Conservation (phyloP, 1,140 invertebrate species). For the Lerema accius region DNA sequence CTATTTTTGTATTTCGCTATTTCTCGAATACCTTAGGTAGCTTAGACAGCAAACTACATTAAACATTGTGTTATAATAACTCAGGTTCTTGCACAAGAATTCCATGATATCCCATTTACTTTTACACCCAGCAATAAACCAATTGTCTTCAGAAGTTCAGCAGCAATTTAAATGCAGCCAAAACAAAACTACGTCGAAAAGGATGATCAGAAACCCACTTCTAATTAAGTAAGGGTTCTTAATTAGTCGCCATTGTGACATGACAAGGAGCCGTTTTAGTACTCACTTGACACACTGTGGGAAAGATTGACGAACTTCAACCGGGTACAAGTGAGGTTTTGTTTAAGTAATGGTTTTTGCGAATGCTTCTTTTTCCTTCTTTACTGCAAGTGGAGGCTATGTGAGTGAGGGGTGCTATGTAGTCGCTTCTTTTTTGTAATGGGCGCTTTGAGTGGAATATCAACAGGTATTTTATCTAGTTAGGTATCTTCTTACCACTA, state of each 20-base stretch:
- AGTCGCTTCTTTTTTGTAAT: no score
- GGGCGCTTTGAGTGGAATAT: no score
- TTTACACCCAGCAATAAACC: slow-evolving; percentile 17
- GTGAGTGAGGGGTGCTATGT: no score
- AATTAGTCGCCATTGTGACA: slow-evolving; percentile 78
- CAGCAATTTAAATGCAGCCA: slow-evolving; percentile 39
- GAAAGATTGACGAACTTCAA: slow-evolving; percentile 14
- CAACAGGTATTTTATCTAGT: no score
- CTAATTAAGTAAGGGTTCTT: slow-evolving; percentile 73
- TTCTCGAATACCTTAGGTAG: no score
- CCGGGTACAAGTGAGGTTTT: neutral
- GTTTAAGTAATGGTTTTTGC: no score
- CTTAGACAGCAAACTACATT: no score
- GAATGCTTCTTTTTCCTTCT: no score
- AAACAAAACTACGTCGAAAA: slow-evolving; percentile 46
- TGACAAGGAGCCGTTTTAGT: slow-evolving; percentile 72
- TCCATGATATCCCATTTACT: slow-evolving; percentile 5
- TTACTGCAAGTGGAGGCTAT: no score
- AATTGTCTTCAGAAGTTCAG: slow-evolving; percentile 12
- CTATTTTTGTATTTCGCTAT: no score
- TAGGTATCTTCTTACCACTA: no score
- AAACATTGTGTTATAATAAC: neutral
- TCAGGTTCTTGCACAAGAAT: neutral
- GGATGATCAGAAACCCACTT: slow-evolving; percentile 56
- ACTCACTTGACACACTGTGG: slow-evolving; percentile 53